Evolutionary conservation across 2,888 invertebrate species (phyloP), one percentile per base, ranked within the genome.

Genomic region (Epistrophe eligans): DNA sequence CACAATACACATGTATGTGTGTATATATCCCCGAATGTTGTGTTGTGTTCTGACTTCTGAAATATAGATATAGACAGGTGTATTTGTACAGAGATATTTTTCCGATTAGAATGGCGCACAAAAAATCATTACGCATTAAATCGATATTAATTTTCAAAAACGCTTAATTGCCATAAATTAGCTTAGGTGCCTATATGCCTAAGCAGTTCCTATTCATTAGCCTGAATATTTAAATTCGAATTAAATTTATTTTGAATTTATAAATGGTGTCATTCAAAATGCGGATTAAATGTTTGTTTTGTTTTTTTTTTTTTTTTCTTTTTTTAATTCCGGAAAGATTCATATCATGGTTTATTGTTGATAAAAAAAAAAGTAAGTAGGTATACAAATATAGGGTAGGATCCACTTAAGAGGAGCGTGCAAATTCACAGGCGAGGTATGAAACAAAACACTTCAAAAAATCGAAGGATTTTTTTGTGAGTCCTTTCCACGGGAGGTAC

Each of bases 371-470:
- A 17, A 66, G 3, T 11, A 57, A 66, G 11, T 32, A 17, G 19
- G 38, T 38, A 17, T 19, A 17, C 19, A 58, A 38, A 10, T 71
- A 43, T 72, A 66, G 35, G 70, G 48, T 24, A 67, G 48, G 48
- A 40, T 17, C 57, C 58, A 82, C 85, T 87, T 76, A 40, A 77
- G 38, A 52, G 76, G 89, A 89, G 91, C 91, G 91, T 91, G 91
- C 89, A 91, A 92, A 91, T 92, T 92, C 91, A 92, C 93, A 91
- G 91, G 91, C 90, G 90, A 93, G 93, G 92, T 92, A 92, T 91
- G 90, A 92, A 92, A 89, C 90, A 90, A 91, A 93, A 92, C 92
- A 93, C 92, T 92, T 91, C 89, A 89, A 83, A 66, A 88, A 88
- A 64, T 67, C 38, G 58, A 32, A 70, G 67, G 55, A 77, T 32